phyloP scores from a whole-genome alignment of 2,888 invertebrate species.

The Cybosia mesomella region DNA sequence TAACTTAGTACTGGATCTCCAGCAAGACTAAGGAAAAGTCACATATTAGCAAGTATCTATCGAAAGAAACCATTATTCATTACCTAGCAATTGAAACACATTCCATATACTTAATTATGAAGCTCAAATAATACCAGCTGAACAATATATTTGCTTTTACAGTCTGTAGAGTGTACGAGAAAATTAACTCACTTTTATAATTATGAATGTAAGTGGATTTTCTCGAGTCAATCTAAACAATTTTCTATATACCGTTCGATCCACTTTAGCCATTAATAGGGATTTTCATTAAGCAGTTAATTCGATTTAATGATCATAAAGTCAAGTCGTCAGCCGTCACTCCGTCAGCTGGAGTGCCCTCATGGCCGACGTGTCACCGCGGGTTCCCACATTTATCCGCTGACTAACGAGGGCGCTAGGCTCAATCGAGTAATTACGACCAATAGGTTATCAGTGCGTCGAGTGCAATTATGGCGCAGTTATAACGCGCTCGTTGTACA shows the following conservation, averaged over 20 bases:
- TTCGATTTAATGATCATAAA: constrained; percentile 48
- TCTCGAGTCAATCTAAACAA: not conserved
- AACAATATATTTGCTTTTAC: not conserved
- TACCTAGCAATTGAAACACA: not conserved
- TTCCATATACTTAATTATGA: not conserved
- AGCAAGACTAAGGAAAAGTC: too few relatives aligned
- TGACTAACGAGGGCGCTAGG: constrained; percentile 36
- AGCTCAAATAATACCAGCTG: not conserved
- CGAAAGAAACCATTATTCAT: not conserved
- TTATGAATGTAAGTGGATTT: not conserved
- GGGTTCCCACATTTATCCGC: constrained; percentile 45
- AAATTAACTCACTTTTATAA: too few relatives aligned
- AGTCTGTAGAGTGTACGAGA: not conserved
- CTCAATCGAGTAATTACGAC: constrained; percentile 43
- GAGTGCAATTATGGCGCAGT: constrained; percentile 47
- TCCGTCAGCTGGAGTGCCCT: constrained; percentile 42
- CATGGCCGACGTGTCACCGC: constrained; percentile 38
- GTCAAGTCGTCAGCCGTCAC: constrained; percentile 38
- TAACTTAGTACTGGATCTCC: not conserved
- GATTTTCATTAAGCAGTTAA: constrained; percentile 32
- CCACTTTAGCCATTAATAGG: not conserved
- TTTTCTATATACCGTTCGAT: not conserved
- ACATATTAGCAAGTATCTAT: too few relatives aligned
- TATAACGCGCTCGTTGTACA: constrained; percentile 52
- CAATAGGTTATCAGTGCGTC: constrained; percentile 47